phyloP scores from a whole-genome alignment of 2,113 vertebrate genomes.

The Siphamia tubifer region DNA sequence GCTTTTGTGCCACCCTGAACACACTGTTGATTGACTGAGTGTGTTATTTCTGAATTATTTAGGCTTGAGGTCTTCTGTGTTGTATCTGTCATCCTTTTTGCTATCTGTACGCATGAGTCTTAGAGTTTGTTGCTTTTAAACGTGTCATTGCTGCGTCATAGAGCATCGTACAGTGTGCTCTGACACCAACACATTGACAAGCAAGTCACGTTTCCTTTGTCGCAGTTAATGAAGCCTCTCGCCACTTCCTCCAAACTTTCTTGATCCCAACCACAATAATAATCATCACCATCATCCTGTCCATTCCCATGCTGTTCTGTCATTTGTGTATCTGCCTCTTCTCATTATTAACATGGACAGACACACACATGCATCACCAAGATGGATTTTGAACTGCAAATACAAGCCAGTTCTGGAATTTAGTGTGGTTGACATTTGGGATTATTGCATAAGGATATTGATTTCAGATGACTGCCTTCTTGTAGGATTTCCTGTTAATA shows the following conservation, averaged over 20 bases:
- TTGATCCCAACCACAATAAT: constrained; percentile 27
- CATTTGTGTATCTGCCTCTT: not conserved
- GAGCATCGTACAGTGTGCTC: not conserved
- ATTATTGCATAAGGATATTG: constrained; percentile 45
- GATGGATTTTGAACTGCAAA: constrained; percentile 1
- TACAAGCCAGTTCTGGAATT: constrained; percentile 24
- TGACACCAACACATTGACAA: constrained; percentile 11
- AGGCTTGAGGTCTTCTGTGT: not conserved
- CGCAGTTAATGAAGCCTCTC: constrained; percentile 36
- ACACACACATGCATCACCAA: not conserved
- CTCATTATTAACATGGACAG: not conserved
- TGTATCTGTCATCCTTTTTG: not conserved
- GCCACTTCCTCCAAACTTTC: constrained; percentile 18
- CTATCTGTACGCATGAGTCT: not conserved
- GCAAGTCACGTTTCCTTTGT: constrained; percentile 32
- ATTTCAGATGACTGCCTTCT: constrained; percentile 22
- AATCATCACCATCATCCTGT: constrained; percentile 3
- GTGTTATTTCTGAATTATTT: not conserved
- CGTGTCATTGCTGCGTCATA: not conserved
- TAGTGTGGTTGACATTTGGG: constrained; percentile 37
- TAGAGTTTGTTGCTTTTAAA: not conserved
- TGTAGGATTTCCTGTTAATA: constrained; percentile 42
- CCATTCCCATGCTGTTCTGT: not conserved
- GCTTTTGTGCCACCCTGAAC: constrained; percentile 6
- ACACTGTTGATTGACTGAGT: constrained; percentile 2